Evolutionary conservation across 2,888 invertebrate species (phyloP), one percentile per base, ranked within the genome.

Genomic region (Tolmerus cingulatus): DNA sequence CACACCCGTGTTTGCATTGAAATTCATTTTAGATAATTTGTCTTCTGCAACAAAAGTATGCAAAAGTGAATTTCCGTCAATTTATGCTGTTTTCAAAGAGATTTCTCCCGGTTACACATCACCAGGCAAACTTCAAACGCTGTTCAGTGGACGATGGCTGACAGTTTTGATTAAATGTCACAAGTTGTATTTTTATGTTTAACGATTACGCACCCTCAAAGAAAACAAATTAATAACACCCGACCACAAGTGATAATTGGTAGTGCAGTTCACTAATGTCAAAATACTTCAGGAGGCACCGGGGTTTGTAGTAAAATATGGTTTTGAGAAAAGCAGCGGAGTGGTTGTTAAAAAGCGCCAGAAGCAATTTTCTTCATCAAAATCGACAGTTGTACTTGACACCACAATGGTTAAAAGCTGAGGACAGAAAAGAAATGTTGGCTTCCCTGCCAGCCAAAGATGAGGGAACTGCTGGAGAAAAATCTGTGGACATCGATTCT

Each of bases 381-480:
- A 30, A 40, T 55, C 27, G 55, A 2, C 27, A 16, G 1, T 30
- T 84, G 23, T 23, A 19, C 23, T 19, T 27, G 1, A 84, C 37
- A 23, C 40, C 57, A 3, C 74, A 34, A n/a, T 74, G 34, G 37
- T 66, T 66, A n/a, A 94, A 94, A 90, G 93, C 92, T 0, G 93
- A 93, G 88, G 94, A 94, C 89, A 91, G 94, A 43, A 93, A 93
- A 89, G 93, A 94, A 91, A 94, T 94, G 94, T 89, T 94, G 19
- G 93, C 93, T 51, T 94, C 94, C 7, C 79, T 94, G 87, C 94
- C 94, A 23, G 91, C 91, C 16, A 91, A 91, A 88, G 97, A 97
- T 91, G 96, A 97, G 91, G 97, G 97, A 79, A 96, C 96, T 0
- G 94, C 94, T 87, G 97, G 97, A 74, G 97, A 97, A 92, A 95